Base-by-base conservation (phyloP, 2,797 vertebrate genomes). In the Eurystomus glaucurus region DNA sequence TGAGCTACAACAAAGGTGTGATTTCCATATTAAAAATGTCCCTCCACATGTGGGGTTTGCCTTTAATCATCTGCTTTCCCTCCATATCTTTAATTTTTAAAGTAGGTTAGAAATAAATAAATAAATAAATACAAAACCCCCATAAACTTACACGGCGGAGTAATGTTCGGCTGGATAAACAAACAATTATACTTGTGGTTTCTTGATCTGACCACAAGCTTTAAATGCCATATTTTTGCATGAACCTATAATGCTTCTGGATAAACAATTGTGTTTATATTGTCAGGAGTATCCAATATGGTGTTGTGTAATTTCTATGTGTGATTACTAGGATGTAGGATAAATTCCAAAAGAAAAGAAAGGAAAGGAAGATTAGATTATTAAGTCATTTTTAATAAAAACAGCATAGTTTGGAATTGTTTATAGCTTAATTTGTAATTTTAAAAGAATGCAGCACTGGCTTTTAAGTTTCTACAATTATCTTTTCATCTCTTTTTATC, bases 121-220 rank as follows among this genome's bases (percentile, higher is more conserved):
- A 98, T 89, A 78, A 93, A 98, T 98, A 98, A 97, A 70, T 80
- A 18, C 39, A 79, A 15, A 21, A 7, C 46, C 51, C 85, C 85
- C 70, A 88, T 96, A 97, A 98, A 97, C 97, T 97, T 95, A 94
- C 50, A 91, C 23, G 10, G 83, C 2, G n/a, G 93, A 98, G 96
- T 97, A 98, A 97, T 98, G 97, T 97, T 97, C 93, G 97, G 90
- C 96, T 98, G 95, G 93, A 97, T 98, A 98, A 98, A 98, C 98
- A 98, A 98, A 98, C 98, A 98, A 98, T 98, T 97, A 98, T 97
- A 98, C 97, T 98, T 98, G 98, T 98, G 98, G 98, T 98, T 98
- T 98, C 98, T 97, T 97, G 98, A 98, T 97, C 97, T 98, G 97
- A 98, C 98, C 98, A 98, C 98, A 98, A 98, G 97, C 94, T 98